Evolutionary conservation across 2,113 vertebrate genomes (phyloP).

Genomic region (Archocentrus centrarchus): DNA sequence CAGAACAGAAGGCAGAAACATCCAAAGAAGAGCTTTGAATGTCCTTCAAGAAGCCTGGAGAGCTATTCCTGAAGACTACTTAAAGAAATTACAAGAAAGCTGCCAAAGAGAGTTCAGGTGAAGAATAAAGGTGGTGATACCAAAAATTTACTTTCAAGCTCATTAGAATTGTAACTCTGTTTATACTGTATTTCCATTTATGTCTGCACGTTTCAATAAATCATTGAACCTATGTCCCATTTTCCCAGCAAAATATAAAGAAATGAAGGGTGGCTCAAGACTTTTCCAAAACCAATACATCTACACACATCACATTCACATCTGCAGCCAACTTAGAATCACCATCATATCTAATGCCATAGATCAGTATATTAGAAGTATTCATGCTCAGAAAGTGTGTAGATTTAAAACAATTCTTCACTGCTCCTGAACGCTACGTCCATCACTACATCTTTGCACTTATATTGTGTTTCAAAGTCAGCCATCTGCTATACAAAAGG

Average conservation of each 20-base stretch:
- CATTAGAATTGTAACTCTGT: background rate
- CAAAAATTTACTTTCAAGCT: background rate
- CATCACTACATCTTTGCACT: no score
- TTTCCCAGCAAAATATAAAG: background rate
- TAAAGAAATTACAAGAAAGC: background rate
- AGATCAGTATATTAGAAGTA: no score
- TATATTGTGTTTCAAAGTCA: no score
- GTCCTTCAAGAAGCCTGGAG: background rate
- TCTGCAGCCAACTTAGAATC: background rate
- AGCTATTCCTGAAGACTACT: slow-evolving; percentile 1
- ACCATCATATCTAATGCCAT: background rate
- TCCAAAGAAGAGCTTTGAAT: background rate
- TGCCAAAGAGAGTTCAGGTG: background rate
- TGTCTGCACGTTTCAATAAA: background rate
- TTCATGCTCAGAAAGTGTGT: no score
- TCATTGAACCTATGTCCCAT: background rate
- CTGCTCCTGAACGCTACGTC: no score
- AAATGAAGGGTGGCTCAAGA: background rate
- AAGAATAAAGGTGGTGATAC: background rate
- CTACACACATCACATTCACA: background rate
- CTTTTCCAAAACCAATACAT: background rate
- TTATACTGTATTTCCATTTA: background rate
- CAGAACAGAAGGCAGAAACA: background rate
- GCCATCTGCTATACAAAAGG: no score
- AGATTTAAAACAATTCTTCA: no score